Evolutionary conservation across 2,888 invertebrate species (phyloP), one percentile per base, ranked within the genome.

Genomic region (Prosapia bicincta): DNA sequence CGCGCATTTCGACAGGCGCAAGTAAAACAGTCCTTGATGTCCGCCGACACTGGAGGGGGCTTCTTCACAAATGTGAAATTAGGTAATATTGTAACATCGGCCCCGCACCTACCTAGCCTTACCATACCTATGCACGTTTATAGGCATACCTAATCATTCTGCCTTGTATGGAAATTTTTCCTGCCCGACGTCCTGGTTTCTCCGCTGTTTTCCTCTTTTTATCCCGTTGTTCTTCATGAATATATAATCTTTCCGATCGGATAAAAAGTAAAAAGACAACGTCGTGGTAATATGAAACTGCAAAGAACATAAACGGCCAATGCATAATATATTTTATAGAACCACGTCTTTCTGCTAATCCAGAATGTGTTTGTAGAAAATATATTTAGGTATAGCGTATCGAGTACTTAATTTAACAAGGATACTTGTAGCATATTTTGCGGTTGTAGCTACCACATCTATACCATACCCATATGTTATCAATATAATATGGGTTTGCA

Each of bases 1-100:
- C 69, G 74, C 74, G 65, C 43, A 71, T 32, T 70, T 25, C 23
- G 32, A 23, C 24, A 26, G 67, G 25, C 54, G 54, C 54, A 54
- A 38, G 54, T 54, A 54, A 38, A n/a, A 54, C 54, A 54, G 20
- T 26, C 26, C 67, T 67, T 67, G 67, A 67, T 67, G 67, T 67
- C 30, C 30, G 69, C 69, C 54, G 54, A 54, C 54, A 54, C 54
- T 54, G 54, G 54, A 54, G 54, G 54, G 54, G 54, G 54, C 54
- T 54, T 54, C 54, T 54, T 54, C 54, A 9, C 54, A 54, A 54
- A 54, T 54, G 54, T 54, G 54, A 54, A 54, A 54, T 54, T 54
- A 54, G 54, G 54, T 54, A 54, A 54, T 54, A 54, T 54, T 20
- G 20, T 54, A 54, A 54, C 54, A 54, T 6, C 54, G 20, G 54